Evolutionary conservation across 2,113 vertebrate genomes (phyloP).

Genomic region (Alosa alosa): DNA sequence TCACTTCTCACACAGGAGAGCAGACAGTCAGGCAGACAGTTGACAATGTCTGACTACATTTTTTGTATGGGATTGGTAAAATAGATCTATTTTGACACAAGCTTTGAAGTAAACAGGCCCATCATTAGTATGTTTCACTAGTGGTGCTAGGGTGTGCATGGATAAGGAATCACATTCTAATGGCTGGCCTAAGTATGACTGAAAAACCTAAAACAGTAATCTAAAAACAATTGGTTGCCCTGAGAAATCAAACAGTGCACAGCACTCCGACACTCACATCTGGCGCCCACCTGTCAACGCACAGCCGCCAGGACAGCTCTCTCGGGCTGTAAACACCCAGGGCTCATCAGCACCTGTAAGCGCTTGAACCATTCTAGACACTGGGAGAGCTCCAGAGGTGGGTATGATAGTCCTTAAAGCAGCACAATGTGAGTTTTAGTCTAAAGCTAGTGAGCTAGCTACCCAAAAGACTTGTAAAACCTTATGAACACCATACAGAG

Average conservation of each 20-base stretch:
- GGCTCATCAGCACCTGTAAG: background rate
- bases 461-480: too few species aligned
- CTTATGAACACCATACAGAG: too few species aligned
- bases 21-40: background rate
- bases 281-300: background rate
- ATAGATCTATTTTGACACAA: background rate
- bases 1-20: background rate
- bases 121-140: too few species aligned
- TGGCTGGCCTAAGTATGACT: background rate
- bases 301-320: background rate
- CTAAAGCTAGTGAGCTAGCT: too few species aligned
- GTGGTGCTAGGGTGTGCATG: too few species aligned
- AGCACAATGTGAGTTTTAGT: background rate
- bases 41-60: background rate
- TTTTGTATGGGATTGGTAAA: background rate
- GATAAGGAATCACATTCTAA: too few species aligned
- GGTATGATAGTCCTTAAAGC: background rate
- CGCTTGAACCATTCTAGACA: background rate
- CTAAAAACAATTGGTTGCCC: background rate
- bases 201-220: background rate
- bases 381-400: background rate
- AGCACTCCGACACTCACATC: background rate
- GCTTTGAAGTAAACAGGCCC: too few species aligned
- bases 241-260: background rate
- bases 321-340: background rate